Conservation (phyloP, 2,888 invertebrate genomes). For the Tipula lateralis region DNA sequence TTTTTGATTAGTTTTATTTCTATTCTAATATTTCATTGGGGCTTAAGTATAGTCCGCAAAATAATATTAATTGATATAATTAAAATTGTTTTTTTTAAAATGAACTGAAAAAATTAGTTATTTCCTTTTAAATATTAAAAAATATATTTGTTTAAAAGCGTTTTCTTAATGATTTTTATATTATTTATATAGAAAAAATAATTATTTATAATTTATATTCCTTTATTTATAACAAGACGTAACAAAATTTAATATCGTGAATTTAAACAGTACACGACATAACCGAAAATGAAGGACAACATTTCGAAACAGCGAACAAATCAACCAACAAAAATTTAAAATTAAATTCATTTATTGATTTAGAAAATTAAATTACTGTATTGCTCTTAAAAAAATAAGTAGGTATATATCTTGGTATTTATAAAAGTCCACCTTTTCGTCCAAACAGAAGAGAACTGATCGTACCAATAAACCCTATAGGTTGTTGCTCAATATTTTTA, state of each 20-base stretch:
- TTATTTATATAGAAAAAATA: not conserved
- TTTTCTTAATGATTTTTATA: not conserved
- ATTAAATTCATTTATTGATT: not conserved
- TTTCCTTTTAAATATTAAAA: not conserved
- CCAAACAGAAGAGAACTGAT: constrained; percentile 77
- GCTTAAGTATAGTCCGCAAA: constrained; percentile 9
- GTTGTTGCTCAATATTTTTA: constrained; percentile 40
- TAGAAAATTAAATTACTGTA: not conserved
- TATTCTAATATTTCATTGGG: constrained; percentile 19
- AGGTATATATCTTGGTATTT: constrained; percentile 40
- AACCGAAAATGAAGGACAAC: not conserved
- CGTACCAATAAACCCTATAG: constrained; percentile 60
- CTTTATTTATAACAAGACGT: not conserved
- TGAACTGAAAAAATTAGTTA: not conserved
- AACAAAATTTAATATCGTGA: not conserved
- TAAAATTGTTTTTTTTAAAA: not conserved
- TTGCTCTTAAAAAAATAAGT: constrained; percentile 19
- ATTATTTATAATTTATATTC: not conserved
- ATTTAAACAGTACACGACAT: not conserved
- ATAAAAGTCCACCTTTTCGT: constrained; percentile 77
- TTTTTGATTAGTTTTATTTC: constrained; percentile 19
- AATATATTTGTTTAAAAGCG: constrained; percentile 19
- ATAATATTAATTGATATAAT: not conserved
- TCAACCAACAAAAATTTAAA: not conserved
- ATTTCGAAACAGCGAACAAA: not conserved